Evolutionary conservation across 1,140 invertebrate genomes (phyloP), one percentile per base, ranked within the genome.

Genomic region (Drosophila ercepeae): DNA sequence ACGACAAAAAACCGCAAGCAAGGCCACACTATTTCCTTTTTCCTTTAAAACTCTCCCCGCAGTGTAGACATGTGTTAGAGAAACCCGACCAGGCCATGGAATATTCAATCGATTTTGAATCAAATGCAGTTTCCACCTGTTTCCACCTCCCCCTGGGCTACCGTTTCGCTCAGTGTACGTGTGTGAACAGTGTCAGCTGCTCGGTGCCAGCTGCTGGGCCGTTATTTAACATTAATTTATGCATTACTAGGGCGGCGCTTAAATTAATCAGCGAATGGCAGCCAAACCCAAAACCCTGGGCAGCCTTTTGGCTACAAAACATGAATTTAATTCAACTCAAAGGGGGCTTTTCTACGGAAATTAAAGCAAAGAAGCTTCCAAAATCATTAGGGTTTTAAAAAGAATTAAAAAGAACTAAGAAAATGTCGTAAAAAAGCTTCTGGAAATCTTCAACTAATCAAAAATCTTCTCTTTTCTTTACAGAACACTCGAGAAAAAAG

Each of bases 171-270:
- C 13, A 6, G 16, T 7, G 4, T 8, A n/a, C 8, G 53, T 69
- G 49, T 48, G 53, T 50, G 53, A 49, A 55, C 23, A 48, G 52
- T 67, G 42, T 41, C 60, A 65, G 44, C 34, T 39, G 25, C 68
- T 45, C 41, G 41, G 49, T 48, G 44, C 41, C 64, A 70, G 42
- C 46, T 68, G 54, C 23, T 19, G 51, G 57, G 74, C 57, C 74
- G 75, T 72, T 83, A 83, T 68, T 83, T 84, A 84, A 75, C 60
- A 78, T 84, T 83, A 83, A 83, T 83, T 83, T 83, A 83, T 83
- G 75, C 79, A 83, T 83, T 83, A 75, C 60, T 75, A 72, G 60
- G 65, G 53, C 60, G 65, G 53, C 60, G 79, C 71, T 84, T 84
- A 79, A 84, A 83, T 83, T 83, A 84, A 83, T 83, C 79, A 79